These are phyloP conservation scores for Trichonephila clavata DNA, from an alignment of 1,140 invertebrate species.

Conservation along the genomic window DNA sequence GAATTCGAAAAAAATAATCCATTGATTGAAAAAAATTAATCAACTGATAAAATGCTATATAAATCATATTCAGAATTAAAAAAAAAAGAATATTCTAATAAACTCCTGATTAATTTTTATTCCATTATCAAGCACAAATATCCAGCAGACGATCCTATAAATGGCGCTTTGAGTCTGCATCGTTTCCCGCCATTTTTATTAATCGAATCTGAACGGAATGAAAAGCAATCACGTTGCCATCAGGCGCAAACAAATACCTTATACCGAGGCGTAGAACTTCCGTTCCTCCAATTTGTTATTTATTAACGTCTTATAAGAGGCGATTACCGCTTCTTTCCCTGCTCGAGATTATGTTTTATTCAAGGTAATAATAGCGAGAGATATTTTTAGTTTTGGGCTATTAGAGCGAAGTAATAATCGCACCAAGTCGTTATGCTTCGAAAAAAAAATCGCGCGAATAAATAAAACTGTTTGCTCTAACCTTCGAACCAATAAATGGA, in stretches of 20 bases:
- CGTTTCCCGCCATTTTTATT: constrained; percentile 58
- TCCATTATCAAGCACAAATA: neutral
- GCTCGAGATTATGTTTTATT: constrained; percentile 72
- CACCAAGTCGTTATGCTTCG: constrained; percentile 56
- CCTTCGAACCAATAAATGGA: constrained; percentile 67
- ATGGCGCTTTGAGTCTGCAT: neutral
- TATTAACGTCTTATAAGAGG: constrained; percentile 74
- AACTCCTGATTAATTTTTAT: neutral
- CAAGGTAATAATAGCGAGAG: constrained; percentile 70
- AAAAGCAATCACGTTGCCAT: constrained; percentile 72
- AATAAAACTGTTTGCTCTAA: constrained; percentile 57
- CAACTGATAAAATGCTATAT: neutral
- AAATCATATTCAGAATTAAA: neutral
- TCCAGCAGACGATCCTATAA: neutral
- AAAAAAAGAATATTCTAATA: neutral
- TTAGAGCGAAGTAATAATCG: constrained; percentile 67
- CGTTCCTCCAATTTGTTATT: constrained; percentile 74
- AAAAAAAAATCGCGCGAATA: constrained; percentile 22
- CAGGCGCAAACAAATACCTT: constrained; percentile 72
- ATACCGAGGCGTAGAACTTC: constrained; percentile 30
- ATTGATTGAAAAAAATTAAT: neutral
- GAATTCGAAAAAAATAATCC: no score
- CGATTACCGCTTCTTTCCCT: constrained; percentile 57
- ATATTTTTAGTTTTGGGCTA: constrained; percentile 70
- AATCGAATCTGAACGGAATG: constrained; percentile 62